Conservation (phyloP, 2,888 invertebrate species). For the Drosophila kambysellisi region DNA sequence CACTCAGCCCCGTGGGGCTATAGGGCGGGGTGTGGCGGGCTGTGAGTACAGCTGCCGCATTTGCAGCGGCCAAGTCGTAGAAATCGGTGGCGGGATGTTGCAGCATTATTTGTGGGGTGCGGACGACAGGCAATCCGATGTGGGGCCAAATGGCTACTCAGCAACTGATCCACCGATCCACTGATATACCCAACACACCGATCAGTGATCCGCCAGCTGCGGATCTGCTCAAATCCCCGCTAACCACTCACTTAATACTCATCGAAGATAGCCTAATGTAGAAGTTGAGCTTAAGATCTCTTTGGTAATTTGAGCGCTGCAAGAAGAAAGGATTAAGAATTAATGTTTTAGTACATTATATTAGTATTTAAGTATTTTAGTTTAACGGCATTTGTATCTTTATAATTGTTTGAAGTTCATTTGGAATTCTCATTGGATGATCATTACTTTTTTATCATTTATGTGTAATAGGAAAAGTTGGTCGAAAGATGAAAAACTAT, state of each 20-base stretch:
- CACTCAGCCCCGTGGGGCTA: slow-evolving; percentile 83
- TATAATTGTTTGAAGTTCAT: neutral
- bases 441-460: too few species aligned
- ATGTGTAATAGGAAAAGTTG: too few species aligned
- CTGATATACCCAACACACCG: neutral
- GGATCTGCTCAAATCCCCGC: slow-evolving; percentile 9
- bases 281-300: slow-evolving; percentile 19
- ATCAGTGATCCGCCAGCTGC: neutral
- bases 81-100: slow-evolving; percentile 85
- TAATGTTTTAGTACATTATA: too few species aligned
- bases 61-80: slow-evolving; percentile 84
- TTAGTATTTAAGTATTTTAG: neutral
- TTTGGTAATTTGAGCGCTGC: slow-evolving; percentile 76
- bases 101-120: slow-evolving; percentile 75
- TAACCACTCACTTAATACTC: slow-evolving; percentile 1
- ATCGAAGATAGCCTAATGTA: slow-evolving; percentile 7
- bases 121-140: slow-evolving; percentile 6
- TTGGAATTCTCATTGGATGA: neutral
- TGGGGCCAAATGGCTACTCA: slow-evolving; percentile 4
- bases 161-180: neutral
- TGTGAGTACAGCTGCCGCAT: slow-evolving; percentile 83
- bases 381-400: neutral
- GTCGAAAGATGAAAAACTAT: too few species aligned
- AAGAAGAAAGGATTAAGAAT: slow-evolving; percentile 1
- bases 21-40: slow-evolving; percentile 85